Conservation (phyloP, 2,113 vertebrate species). For the Solea senegalensis region DNA sequence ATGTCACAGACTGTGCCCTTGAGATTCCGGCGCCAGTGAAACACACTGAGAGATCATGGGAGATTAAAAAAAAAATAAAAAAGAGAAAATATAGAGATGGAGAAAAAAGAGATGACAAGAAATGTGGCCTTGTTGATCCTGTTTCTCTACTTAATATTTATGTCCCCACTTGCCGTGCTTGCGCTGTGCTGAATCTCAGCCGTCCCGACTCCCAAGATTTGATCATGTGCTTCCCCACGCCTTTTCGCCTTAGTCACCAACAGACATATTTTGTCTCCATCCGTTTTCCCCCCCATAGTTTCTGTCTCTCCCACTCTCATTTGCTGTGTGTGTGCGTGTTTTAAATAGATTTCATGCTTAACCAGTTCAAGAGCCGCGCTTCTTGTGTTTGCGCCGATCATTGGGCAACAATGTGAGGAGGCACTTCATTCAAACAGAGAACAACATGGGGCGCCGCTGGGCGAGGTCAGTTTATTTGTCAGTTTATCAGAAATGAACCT, state of each 20-base stretch:
- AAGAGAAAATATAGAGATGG: conserved; percentile 12
- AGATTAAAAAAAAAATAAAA: conserved; percentile 20
- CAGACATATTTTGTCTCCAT: conserved; percentile 26
- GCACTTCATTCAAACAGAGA: conserved; percentile 25
- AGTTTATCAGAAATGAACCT: neutral
- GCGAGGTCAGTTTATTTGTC: neutral
- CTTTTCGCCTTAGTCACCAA: neutral
- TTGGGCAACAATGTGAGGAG: conserved; percentile 46
- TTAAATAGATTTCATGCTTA: conserved; percentile 75
- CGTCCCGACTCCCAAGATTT: neutral
- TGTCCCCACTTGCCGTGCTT: neutral
- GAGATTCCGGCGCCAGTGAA: conserved; percentile 43
- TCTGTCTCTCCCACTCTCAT: conserved; percentile 38
- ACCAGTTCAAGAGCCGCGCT: conserved; percentile 58
- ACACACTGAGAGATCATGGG: conserved; percentile 28
- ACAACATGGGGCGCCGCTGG: conserved; percentile 15
- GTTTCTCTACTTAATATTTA: neutral
- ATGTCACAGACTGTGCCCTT: conserved; percentile 62
- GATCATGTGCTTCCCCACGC: conserved; percentile 29
- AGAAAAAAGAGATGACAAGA: conserved; percentile 1
- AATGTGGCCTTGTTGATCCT: conserved; percentile 7
- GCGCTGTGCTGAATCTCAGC: neutral
- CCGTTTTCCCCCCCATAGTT: conserved; percentile 9
- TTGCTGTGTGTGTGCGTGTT: conserved; percentile 23
- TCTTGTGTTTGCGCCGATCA: conserved; percentile 47